Conservation (phyloP, 2,888 invertebrate genomes). For the Trachelus tabidus region DNA sequence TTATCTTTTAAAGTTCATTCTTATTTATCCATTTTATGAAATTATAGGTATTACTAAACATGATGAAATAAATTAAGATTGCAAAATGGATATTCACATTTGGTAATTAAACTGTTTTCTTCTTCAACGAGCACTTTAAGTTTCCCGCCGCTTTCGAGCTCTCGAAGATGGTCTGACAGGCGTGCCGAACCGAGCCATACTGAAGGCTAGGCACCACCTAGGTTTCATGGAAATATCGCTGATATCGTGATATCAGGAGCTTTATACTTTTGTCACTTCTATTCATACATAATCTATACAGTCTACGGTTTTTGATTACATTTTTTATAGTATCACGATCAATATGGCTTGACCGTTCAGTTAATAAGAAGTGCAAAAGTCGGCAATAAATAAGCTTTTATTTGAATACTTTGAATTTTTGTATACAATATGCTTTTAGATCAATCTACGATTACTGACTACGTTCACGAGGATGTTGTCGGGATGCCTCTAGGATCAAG, state of each 20-base stretch:
- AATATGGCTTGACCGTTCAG: neutral
- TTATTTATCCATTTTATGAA: neutral
- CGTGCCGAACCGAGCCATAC: neutral
- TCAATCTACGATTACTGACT: conserved; percentile 34
- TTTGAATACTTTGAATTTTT: conserved; percentile 52
- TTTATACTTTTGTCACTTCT: neutral
- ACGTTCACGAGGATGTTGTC: conserved; percentile 37
- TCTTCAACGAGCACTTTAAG: neutral
- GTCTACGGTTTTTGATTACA: neutral
- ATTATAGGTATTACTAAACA: neutral
- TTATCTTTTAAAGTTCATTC: neutral
- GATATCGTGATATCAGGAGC: neutral
- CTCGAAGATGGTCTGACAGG: neutral
- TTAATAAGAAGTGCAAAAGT: neutral
- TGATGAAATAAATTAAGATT: neutral
- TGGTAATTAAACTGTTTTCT: neutral
- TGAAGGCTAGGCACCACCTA: neutral
- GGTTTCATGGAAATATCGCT: neutral
- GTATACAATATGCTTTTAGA: conserved; percentile 54
- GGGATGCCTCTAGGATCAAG: neutral
- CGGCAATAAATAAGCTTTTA: conserved; percentile 60
- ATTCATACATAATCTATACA: neutral
- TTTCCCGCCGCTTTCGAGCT: neutral
- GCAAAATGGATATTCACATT: neutral
- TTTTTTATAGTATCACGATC: neutral